Evolutionary conservation across 1,140 invertebrate species (phyloP).

Genomic region (Mycetomoellerius zeteki): DNA sequence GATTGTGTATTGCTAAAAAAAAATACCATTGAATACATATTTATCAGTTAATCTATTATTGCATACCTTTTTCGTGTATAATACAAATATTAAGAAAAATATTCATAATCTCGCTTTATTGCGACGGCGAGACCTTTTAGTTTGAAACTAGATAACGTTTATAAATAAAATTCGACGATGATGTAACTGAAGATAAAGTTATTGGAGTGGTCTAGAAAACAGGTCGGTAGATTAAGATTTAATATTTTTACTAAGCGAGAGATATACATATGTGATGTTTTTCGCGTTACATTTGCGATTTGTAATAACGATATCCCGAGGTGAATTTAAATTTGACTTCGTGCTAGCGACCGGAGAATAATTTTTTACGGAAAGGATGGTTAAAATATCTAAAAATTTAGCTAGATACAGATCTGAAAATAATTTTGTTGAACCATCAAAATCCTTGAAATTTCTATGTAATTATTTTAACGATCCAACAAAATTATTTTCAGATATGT

Average conservation of each 20-base stretch:
- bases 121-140: background rate
- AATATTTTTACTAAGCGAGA: background rate
- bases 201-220: background rate
- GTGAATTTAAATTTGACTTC: slow-evolving; percentile 14
- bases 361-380: background rate
- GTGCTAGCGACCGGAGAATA: background rate
- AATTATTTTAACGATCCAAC: too few species aligned
- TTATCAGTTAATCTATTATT: background rate
- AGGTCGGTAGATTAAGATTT: background rate
- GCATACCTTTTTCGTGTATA: background rate
- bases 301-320: background rate
- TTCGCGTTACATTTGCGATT: background rate
- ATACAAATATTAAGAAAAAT: background rate
- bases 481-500: too few species aligned
- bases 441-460: too few species aligned
- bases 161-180: slow-evolving; percentile 25
- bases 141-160: background rate
- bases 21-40: background rate
- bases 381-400: too few species aligned
- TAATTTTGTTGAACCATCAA: too few species aligned
- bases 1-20: background rate
- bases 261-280: background rate
- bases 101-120: background rate
- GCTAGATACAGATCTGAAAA: too few species aligned
- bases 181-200: background rate